Evolutionary conservation across 23 tunicate genomes (phyloP).

Genomic region (Botrylloides violaceus): DNA sequence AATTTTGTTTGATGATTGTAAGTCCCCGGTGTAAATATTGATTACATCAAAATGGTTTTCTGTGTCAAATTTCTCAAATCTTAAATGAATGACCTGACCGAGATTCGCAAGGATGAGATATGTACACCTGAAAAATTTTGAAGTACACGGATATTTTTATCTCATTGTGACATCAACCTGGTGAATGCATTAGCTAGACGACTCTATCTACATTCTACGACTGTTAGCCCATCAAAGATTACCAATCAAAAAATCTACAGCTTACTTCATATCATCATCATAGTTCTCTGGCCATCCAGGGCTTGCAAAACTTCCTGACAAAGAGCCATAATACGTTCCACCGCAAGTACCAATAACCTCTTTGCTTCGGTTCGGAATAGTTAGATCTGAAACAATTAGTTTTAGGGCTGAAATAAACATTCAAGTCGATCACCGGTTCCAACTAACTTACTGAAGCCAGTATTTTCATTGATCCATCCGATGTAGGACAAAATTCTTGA

Average conservation of each 20-base stretch:
- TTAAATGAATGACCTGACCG: slow-evolving; percentile 47
- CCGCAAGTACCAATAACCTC: slow-evolving; percentile 64
- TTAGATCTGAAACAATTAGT: slow-evolving; percentile 25
- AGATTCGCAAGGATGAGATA: slow-evolving; percentile 57
- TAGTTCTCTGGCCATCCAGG: slow-evolving; percentile 90
- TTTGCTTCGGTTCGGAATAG: slow-evolving; percentile 41
- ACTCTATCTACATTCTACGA: too few species aligned
- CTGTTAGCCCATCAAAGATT: too few species aligned
- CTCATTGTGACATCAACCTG: too few species aligned
- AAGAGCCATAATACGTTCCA: slow-evolving; percentile 28
- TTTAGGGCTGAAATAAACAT: not conserved
- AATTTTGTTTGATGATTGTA: not conserved
- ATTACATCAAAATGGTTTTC: slow-evolving; percentile 26
- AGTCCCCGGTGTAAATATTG: slow-evolving; percentile 7
- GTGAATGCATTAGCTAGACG: too few species aligned
- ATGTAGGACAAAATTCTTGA: slow-evolving; percentile 46
- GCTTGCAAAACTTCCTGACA: slow-evolving; percentile 44
- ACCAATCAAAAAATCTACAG: not conserved
- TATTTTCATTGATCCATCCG: slow-evolving; percentile 50
- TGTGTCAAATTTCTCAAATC: slow-evolving; percentile 37
- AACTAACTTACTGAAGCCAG: slow-evolving; percentile 43
- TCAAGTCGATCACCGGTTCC: not conserved
- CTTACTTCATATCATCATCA: slow-evolving; percentile 18
- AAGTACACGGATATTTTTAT: not conserved
- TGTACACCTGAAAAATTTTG: slow-evolving; percentile 35